A percentile compares a stretch with the other conserved stretches of the same genome.
Evolutionary conservation across 2,888 invertebrate species (phyloP).

Genomic region (Drosophila fungiperda): DNA sequence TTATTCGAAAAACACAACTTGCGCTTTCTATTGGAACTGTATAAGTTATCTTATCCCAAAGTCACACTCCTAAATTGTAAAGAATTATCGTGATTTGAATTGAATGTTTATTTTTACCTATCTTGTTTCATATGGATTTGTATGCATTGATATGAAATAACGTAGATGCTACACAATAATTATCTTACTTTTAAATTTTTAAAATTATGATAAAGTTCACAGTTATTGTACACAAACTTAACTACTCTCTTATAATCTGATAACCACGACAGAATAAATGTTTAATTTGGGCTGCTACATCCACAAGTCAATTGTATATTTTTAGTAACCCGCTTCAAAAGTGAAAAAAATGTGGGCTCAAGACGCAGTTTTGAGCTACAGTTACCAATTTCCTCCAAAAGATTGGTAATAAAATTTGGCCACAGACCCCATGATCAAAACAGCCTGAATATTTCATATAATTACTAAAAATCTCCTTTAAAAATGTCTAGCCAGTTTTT

Average conservation of each 20-base stretch:
- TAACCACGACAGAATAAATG: not conserved
- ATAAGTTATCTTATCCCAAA: constrained; percentile 1
- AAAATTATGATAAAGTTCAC: not conserved
- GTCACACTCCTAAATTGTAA: not conserved
- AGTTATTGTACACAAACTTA: not conserved
- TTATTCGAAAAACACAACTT: not conserved
- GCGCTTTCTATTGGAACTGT: no score
- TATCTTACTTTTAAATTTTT: not conserved
- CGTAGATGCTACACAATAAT: not conserved
- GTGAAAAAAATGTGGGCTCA: not conserved
- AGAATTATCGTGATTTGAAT: not conserved
- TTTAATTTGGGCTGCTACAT: no score
- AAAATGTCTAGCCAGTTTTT: not conserved
- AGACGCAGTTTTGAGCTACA: not conserved
- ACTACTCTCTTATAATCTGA: not conserved
- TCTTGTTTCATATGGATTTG: no score
- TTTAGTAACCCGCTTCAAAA: not conserved
- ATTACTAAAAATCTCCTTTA: not conserved
- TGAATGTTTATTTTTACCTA: not conserved
- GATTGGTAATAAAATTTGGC: not conserved
- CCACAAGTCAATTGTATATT: not conserved
- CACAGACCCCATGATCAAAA: no score
- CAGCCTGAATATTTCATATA: not conserved
- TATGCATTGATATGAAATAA: not conserved
- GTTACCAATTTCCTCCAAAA: not conserved